Percentiles rank a stretch among this genome's conserved stretches.
phyloP scores from a whole-genome alignment of 2,797 vertebrate genomes.

The Poecilia picta region DNA sequence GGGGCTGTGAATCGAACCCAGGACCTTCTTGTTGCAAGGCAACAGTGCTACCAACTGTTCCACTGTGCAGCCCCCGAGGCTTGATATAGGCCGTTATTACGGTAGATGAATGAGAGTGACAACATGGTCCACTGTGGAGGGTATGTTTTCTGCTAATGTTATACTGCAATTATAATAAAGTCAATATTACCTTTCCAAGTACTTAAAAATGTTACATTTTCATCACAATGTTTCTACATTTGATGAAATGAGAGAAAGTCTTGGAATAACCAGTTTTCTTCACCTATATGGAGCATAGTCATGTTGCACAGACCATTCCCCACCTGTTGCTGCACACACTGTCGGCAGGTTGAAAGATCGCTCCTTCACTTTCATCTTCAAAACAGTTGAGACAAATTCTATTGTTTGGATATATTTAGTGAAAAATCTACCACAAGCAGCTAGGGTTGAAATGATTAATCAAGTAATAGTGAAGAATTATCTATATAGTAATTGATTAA shows the following conservation, averaged over 20 bases:
- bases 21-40: too few relatives aligned
- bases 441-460: too few relatives aligned
- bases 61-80: too few relatives aligned
- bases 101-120: constrained; percentile 20
- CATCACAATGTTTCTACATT: background rate
- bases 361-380: background rate
- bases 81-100: constrained; percentile 24
- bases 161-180: constrained; percentile 21
- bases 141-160: constrained; percentile 2
- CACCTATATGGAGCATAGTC: background rate
- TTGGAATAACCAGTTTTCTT: background rate
- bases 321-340: background rate
- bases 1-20: too few relatives aligned
- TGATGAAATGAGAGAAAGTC: background rate
- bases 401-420: background rate
- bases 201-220: background rate
- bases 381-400: background rate
- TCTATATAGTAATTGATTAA: too few relatives aligned
- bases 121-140: constrained; percentile 3
- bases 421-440: background rate
- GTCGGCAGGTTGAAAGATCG: background rate
- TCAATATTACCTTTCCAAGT: background rate
- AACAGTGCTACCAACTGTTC: too few relatives aligned
- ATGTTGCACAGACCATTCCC: background rate
- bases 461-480: too few relatives aligned